A percentile compares a stretch with the other conserved stretches of the same genome.
phyloP scores from a whole-genome alignment of 2,888 invertebrate species.

The Laspeyria flexula region DNA sequence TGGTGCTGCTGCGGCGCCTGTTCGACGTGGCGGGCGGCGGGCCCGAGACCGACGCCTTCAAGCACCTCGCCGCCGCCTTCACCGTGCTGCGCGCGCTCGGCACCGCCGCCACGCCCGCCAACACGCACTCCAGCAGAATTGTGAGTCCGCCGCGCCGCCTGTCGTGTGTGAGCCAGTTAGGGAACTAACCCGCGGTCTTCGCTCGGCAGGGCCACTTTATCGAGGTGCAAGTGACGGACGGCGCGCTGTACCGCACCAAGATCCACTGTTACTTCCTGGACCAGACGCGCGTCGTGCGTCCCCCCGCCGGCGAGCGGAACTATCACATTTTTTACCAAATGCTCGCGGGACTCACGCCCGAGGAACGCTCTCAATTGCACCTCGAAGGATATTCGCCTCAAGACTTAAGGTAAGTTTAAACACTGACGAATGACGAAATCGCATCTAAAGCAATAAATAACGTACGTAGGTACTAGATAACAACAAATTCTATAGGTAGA shows the following conservation, averaged over 20 bases:
- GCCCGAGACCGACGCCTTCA: slow-evolving; percentile 97
- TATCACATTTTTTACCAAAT: slow-evolving; percentile 99
- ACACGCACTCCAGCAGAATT: slow-evolving; percentile 97
- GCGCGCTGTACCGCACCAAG: slow-evolving; percentile 97
- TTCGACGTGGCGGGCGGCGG: slow-evolving; percentile 98
- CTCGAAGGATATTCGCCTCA: slow-evolving; percentile 93
- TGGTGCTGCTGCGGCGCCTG: slow-evolving; percentile 95
- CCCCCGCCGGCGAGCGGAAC: slow-evolving; percentile 95
- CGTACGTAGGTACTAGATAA: no score
- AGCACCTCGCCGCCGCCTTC: slow-evolving; percentile 97
- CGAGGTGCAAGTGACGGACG: slow-evolving; percentile 98
- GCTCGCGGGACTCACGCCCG: slow-evolving; percentile 94
- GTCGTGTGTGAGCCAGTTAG: background rate
- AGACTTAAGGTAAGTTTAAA: slow-evolving; percentile 87
- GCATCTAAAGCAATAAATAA: no score
- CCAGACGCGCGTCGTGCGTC: slow-evolving; percentile 95
- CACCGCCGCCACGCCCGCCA: slow-evolving; percentile 95
- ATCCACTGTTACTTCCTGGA: slow-evolving; percentile 98
- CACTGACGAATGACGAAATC: no score
- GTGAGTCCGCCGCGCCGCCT: slow-evolving; percentile 79
- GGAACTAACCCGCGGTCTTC: background rate
- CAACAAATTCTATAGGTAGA: no score
- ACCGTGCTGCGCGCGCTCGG: slow-evolving; percentile 96
- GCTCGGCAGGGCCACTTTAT: slow-evolving; percentile 94
- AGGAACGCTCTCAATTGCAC: slow-evolving; percentile 95